Evolutionary conservation across 2,113 vertebrate species (phyloP).

Genomic region (Triplophysa rosa): DNA sequence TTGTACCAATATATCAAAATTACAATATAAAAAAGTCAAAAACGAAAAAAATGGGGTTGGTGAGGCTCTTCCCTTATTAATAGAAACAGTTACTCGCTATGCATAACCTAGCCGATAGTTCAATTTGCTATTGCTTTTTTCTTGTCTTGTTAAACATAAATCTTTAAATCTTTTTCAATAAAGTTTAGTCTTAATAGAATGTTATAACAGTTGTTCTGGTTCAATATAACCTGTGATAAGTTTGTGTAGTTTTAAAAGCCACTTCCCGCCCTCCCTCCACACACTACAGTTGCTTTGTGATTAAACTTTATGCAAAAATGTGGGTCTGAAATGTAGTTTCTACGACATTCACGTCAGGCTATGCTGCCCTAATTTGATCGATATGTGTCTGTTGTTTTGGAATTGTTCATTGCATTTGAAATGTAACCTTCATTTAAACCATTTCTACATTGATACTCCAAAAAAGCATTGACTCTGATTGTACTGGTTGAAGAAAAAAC

Average conservation of each 20-base stretch:
- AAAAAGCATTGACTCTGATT: conserved; percentile 72
- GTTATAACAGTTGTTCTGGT: conserved; percentile 99
- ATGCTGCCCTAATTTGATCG: conserved; percentile 66
- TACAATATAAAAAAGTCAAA: conserved; percentile 91
- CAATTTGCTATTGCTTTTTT: conserved; percentile 99
- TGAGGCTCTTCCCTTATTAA: conserved; percentile 99
- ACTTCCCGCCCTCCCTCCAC: conserved; percentile 81
- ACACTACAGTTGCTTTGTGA: conserved; percentile 81
- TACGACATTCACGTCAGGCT: conserved; percentile 69
- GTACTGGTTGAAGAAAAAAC: conserved; percentile 69
- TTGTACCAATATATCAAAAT: conserved; percentile 98
- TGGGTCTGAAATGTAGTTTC: conserved; percentile 80
- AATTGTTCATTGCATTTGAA: conserved; percentile 76
- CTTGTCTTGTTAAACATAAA: conserved; percentile 99
- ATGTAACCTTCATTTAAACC: conserved; percentile 72
- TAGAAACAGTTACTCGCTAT: conserved; percentile 99
- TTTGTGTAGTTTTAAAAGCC: conserved; percentile 97
- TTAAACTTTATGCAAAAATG: conserved; percentile 84
- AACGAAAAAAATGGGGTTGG: conserved; percentile 86
- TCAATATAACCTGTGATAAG: conserved; percentile 99
- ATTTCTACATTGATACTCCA: conserved; percentile 71
- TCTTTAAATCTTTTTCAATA: conserved; percentile 98
- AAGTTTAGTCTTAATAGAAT: conserved; percentile 99
- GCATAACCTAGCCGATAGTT: conserved; percentile 99
- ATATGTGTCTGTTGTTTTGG: conserved; percentile 71